These are phyloP conservation scores for Polypterus senegalus DNA, from an alignment of 2,113 vertebrate genomes.

Conservation along the genomic window DNA sequence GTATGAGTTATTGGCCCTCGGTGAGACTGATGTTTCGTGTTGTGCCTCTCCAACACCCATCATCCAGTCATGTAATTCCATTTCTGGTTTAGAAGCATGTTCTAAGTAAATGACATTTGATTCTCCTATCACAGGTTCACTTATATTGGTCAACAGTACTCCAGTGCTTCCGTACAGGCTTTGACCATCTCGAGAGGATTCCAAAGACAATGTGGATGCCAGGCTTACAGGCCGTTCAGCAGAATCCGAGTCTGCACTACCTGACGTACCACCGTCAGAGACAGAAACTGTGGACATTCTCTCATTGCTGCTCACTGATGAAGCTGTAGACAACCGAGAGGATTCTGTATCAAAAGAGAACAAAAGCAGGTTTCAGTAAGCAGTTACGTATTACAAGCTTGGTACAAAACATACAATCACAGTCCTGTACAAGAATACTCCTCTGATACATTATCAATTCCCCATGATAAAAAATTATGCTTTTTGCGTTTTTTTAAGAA, in stretches of 20 bases:
- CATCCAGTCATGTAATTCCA: background rate
- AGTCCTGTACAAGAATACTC: no score
- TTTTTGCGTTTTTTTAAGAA: no score
- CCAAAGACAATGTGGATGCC: constrained; percentile 53
- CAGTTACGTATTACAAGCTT: no score
- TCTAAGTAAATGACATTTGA: constrained; percentile 47
- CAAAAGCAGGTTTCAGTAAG: no score
- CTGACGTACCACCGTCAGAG: constrained; percentile 34
- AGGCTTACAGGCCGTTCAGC: constrained; percentile 56
- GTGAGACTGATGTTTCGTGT: constrained; percentile 14
- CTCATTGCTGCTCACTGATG: constrained; percentile 50
- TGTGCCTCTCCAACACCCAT: background rate
- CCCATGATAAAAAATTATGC: no score
- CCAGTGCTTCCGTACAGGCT: constrained; percentile 51
- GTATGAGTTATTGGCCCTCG: background rate
- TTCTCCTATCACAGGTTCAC: constrained; percentile 17
- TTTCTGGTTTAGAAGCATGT: constrained; percentile 19
- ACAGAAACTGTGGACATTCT: constrained; percentile 32
- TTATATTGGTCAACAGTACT: constrained; percentile 17
- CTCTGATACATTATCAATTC: no score
- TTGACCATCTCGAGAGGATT: constrained; percentile 49
- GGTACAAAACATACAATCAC: no score
- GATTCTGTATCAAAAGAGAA: constrained; percentile 37
- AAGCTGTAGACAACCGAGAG: constrained; percentile 47
- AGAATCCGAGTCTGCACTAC: constrained; percentile 37